These are phyloP conservation scores for Seladonia tumulorum DNA, from an alignment of 2,888 invertebrate genomes.

Conservation along the genomic window DNA sequence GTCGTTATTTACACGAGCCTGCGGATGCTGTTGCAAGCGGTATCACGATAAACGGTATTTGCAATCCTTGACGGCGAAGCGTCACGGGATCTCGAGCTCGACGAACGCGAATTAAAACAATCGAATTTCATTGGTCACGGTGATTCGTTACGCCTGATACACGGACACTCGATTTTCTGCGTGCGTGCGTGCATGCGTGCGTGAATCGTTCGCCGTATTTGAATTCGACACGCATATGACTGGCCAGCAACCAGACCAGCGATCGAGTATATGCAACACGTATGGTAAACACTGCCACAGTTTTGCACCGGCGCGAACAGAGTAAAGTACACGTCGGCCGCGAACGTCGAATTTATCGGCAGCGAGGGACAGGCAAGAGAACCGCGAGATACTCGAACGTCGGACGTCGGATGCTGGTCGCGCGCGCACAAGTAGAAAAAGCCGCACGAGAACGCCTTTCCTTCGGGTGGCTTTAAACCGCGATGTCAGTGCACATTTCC, in stretches of 20 bases:
- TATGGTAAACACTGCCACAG: constrained; percentile 56
- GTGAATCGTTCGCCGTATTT: neutral
- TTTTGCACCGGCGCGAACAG: constrained; percentile 17
- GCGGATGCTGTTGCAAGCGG: constrained; percentile 35
- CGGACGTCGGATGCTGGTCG: constrained; percentile 63
- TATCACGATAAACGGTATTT: constrained; percentile 46
- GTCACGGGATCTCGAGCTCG: constrained; percentile 7
- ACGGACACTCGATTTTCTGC: neutral
- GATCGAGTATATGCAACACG: constrained; percentile 45
- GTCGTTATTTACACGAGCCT: constrained; percentile 37
- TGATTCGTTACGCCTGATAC: constrained; percentile 24
- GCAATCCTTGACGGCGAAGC: constrained; percentile 29
- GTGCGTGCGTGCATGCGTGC: neutral
- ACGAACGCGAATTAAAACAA: constrained; percentile 38
- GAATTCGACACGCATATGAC: constrained; percentile 42
- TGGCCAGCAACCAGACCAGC: constrained; percentile 9
- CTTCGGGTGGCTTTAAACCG: constrained; percentile 68
- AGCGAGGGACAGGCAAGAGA: constrained; percentile 16
- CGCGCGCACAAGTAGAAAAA: constrained; percentile 69
- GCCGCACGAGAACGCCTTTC: constrained; percentile 64
- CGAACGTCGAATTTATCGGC: constrained; percentile 14
- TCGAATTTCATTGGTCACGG: constrained; percentile 40
- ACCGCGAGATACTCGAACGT: constrained; percentile 52
- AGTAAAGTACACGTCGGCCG: constrained; percentile 7
- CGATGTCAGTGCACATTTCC: constrained; percentile 69